These are phyloP conservation scores for Eugnorisma glareosa DNA, from an alignment of 2,888 invertebrate species.

Conservation along the genomic window DNA sequence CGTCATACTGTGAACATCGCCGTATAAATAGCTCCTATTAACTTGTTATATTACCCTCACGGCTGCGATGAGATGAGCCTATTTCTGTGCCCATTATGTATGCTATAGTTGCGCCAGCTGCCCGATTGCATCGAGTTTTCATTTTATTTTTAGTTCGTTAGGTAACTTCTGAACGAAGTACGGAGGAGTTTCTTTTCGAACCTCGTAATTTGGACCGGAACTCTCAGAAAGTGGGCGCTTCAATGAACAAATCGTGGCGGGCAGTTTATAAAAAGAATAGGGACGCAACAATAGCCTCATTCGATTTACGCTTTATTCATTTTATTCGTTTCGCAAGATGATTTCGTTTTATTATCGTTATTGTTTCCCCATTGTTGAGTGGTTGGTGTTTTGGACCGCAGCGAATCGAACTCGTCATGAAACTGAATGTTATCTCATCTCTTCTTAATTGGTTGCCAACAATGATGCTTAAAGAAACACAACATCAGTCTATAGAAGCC, in stretches of 20 bases:
- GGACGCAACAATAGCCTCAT: slow-evolving; percentile 80
- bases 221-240: slow-evolving; percentile 75
- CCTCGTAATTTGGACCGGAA: slow-evolving; percentile 81
- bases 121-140: slow-evolving; percentile 73
- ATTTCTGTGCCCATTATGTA: slow-evolving; percentile 66
- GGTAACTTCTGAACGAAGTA: slow-evolving; percentile 71
- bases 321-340: slow-evolving; percentile 73
- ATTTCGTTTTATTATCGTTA: slow-evolving; percentile 75
- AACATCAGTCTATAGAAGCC: neutral
- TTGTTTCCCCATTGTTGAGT: slow-evolving; percentile 74
- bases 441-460: slow-evolving; percentile 63
- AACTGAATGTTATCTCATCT: slow-evolving; percentile 62
- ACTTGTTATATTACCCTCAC: slow-evolving; percentile 64
- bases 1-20: slow-evolving; percentile 70
- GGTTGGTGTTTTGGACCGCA: slow-evolving; percentile 67
- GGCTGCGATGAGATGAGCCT: slow-evolving; percentile 58
- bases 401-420: slow-evolving; percentile 66
- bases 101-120: slow-evolving; percentile 63
- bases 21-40: slow-evolving; percentile 68
- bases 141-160: slow-evolving; percentile 80
- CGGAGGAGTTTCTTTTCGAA: slow-evolving; percentile 77
- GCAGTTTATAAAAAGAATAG: slow-evolving; percentile 80
- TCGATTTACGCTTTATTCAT: slow-evolving; percentile 81
- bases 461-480: slow-evolving; percentile 28
- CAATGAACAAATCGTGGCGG: slow-evolving; percentile 78